Evolutionary conservation across 1,140 invertebrate species (phyloP).

Genomic region (Hesperophylax magnus): DNA sequence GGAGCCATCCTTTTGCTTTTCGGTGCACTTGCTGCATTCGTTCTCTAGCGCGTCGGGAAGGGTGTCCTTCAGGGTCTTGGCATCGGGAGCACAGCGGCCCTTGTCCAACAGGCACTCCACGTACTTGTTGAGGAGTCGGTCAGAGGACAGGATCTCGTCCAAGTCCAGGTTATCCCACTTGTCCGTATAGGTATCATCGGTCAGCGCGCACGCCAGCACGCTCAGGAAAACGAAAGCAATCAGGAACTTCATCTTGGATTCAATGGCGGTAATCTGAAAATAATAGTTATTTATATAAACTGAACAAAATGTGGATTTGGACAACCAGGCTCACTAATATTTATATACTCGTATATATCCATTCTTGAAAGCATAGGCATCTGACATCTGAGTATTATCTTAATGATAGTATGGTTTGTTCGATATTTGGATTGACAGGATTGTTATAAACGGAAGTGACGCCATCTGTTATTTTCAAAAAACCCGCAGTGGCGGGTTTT

Average conservation of each 20-base stretch:
- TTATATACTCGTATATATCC: no score
- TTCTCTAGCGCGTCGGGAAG: constrained; percentile 78
- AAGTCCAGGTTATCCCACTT: constrained; percentile 83
- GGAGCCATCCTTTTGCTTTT: constrained; percentile 73
- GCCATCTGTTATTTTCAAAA: no score
- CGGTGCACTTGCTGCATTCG: constrained; percentile 77
- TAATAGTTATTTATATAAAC: no score
- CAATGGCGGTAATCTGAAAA: no score
- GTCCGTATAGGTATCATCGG: constrained; percentile 75
- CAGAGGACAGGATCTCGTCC: constrained; percentile 79
- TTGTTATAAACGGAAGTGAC: no score
- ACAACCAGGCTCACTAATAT: no score
- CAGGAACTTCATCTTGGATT: constrained; percentile 62
- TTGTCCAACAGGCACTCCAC: constrained; percentile 79
- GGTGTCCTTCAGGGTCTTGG: constrained; percentile 78
- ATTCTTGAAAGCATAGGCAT: no score
- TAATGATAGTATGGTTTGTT: no score
- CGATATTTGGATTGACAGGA: no score
- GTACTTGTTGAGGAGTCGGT: constrained; percentile 80
- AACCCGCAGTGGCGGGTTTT: no score
- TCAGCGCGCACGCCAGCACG: constrained; percentile 61
- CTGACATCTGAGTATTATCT: no score
- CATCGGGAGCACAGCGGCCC: constrained; percentile 81
- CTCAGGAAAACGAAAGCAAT: constrained; percentile 59
- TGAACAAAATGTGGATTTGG: no score